Conservation (phyloP, 2,113 vertebrate genomes). For the Eurypyga helias region DNA sequence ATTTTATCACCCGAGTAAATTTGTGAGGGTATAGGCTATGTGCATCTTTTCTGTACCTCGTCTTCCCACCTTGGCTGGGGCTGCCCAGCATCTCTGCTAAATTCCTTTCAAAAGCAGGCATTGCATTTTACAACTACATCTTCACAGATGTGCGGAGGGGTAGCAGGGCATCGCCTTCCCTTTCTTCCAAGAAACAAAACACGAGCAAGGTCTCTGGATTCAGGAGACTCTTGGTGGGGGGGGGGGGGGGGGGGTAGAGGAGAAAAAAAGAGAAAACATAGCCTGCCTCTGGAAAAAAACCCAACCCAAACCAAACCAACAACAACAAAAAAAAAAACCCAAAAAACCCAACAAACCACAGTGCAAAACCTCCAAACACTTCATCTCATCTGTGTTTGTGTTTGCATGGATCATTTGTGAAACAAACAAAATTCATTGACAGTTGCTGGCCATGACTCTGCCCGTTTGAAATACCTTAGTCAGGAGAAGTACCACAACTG, state of each 20-base stretch:
- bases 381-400: conserved; percentile 75
- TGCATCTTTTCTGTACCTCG: background rate
- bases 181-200: conserved; percentile 61
- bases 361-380: conserved; percentile 49
- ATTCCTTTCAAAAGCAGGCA: background rate
- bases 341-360: background rate
- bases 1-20: background rate
- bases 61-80: background rate
- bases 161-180: background rate
- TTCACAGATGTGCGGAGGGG: conserved; percentile 54
- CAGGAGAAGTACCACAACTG: conserved; percentile 82
- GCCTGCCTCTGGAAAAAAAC: background rate
- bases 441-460: conserved; percentile 81
- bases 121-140: background rate
- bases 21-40: background rate
- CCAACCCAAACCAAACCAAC: background rate
- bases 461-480: conserved; percentile 84
- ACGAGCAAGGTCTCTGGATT: background rate
- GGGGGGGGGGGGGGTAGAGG: too few relatives aligned
- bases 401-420: conserved; percentile 81
- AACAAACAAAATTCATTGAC: conserved; percentile 78
- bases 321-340: background rate
- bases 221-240: background rate
- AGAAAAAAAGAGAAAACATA: background rate
- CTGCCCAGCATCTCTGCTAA: background rate